phyloP scores from a whole-genome alignment of 2,113 vertebrate species.

The Gorilla gorilla region DNA sequence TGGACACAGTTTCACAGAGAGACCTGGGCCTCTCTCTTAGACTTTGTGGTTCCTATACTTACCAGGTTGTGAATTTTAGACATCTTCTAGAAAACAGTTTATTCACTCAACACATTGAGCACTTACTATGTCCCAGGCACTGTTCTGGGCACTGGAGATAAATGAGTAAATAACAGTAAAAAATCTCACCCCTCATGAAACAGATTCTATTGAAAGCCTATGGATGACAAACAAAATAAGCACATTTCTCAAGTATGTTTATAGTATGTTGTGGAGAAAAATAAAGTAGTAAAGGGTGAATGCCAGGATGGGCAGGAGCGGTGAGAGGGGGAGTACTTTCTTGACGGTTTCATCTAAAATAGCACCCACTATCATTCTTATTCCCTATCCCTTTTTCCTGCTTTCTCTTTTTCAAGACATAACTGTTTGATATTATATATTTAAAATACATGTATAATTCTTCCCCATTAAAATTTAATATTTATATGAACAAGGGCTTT shows the following conservation, averaged over 20 bases:
- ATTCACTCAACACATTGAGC: neutral
- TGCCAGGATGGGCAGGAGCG: neutral
- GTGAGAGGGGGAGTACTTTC: neutral
- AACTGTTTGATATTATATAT: conserved; percentile 12
- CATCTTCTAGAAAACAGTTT: neutral
- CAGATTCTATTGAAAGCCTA: neutral
- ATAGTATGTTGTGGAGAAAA: neutral
- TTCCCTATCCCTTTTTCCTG: neutral
- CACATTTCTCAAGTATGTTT: neutral
- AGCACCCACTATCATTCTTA: neutral
- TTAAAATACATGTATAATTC: neutral
- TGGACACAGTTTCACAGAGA: neutral
- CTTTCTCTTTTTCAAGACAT: neutral
- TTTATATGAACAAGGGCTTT: neutral
- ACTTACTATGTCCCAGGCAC: neutral
- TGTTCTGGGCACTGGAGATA: neutral
- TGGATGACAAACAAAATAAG: neutral
- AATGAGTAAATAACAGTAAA: neutral
- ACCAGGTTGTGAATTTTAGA: conserved; percentile 1
- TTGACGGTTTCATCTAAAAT: neutral
- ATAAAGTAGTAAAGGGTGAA: neutral
- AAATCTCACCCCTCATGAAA: neutral
- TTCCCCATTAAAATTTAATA: neutral
- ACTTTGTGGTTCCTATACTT: neutral
- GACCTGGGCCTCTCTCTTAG: neutral